phyloP scores from a whole-genome alignment of 2,888 invertebrate species.

The Scrobipalpa atriplicella region DNA sequence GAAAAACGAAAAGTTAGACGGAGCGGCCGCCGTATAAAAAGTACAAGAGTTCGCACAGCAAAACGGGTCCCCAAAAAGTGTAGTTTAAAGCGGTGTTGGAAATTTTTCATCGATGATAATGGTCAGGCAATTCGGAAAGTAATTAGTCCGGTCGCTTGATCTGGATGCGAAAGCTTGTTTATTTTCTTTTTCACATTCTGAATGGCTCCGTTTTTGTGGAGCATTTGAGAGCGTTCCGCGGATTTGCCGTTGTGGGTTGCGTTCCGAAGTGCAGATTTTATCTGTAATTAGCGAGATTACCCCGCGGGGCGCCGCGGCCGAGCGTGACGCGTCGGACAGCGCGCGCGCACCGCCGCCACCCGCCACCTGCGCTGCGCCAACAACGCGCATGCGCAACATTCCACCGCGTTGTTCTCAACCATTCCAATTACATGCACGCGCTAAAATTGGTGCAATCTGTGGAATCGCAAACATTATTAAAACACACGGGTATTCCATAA shows the following conservation, averaged over 20 bases:
- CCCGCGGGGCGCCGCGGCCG: conserved; percentile 43
- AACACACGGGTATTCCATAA: background rate
- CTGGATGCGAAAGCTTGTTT: conserved; percentile 55
- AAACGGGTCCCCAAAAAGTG: conserved; percentile 39
- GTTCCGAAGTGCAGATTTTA: conserved; percentile 62
- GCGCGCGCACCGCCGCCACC: conserved; percentile 27
- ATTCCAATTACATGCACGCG: conserved; percentile 47
- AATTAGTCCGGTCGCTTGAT: conserved; percentile 43
- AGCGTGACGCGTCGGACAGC: conserved; percentile 49
- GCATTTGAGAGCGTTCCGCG: conserved; percentile 59
- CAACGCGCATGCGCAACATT: conserved; percentile 45
- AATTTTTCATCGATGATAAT: conserved; percentile 41
- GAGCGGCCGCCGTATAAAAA: conserved; percentile 51
- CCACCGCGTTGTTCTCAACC: conserved; percentile 44
- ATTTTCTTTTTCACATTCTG: conserved; percentile 49
- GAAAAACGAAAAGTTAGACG: conserved; percentile 52
- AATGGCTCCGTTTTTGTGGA: conserved; percentile 48
- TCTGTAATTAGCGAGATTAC: conserved; percentile 68
- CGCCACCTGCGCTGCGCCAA: conserved; percentile 27
- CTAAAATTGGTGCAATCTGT: conserved; percentile 43
- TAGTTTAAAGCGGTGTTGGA: conserved; percentile 41
- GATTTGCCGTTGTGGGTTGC: conserved; percentile 54
- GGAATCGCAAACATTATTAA: conserved; percentile 38
- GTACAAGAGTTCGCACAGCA: conserved; percentile 45
- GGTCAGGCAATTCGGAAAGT: conserved; percentile 40